Percentiles rank a stretch among this genome's conserved stretches.
Conservation (phyloP, 2,113 vertebrate genomes). For the Myiozetetes cayanensis region DNA sequence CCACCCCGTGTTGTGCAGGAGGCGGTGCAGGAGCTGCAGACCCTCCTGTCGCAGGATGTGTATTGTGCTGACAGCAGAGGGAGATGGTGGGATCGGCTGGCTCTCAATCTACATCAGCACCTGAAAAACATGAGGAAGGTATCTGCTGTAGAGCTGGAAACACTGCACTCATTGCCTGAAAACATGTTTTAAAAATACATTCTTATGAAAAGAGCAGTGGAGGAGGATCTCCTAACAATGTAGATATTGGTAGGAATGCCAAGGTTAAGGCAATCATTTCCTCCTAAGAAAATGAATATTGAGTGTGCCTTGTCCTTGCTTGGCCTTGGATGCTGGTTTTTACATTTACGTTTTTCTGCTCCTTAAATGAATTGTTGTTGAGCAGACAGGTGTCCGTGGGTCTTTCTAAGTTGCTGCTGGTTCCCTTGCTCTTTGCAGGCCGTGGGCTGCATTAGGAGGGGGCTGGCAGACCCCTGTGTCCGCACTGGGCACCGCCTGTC, state of each 20-base stretch:
- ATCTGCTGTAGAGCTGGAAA: not conserved
- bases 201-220: not conserved
- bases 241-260: not conserved
- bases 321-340: accelerated
- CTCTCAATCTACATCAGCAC: constrained; percentile 94
- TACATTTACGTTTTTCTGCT: not conserved
- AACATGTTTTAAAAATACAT: not conserved
- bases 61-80: constrained; percentile 92
- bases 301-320: not conserved
- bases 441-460: constrained; percentile 78
- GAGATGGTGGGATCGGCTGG: constrained; percentile 95
- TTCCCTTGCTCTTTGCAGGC: constrained; percentile 71
- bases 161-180: not conserved
- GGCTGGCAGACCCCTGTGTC: constrained; percentile 84
- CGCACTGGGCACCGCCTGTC: constrained; percentile 88
- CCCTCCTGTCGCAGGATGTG: constrained; percentile 81
- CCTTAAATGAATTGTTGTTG: accelerated
- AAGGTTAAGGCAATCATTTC: not conserved
- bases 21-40: constrained; percentile 81
- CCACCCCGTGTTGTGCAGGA: constrained; percentile 70
- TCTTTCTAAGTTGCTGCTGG: accelerated
- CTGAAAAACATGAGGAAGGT: constrained; percentile 84
- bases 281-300: not conserved
- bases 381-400: not conserved
- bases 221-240: not conserved